These are phyloP conservation scores for Leptonema lineaticorne DNA, from an alignment of 1,140 invertebrate species.

Conservation along the genomic window DNA sequence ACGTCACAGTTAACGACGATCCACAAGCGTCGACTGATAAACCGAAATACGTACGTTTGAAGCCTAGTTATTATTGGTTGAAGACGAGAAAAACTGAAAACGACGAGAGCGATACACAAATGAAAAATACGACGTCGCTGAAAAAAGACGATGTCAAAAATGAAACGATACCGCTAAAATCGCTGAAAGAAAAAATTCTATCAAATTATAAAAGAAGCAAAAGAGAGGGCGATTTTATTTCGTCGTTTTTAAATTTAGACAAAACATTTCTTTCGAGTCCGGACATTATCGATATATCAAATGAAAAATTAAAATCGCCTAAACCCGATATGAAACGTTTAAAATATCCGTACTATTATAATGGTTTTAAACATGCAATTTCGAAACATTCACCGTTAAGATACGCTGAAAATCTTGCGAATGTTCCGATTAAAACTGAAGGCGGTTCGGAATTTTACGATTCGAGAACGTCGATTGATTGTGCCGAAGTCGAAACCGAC, in stretches of 20 bases:
- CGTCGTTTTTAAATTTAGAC: constrained; percentile 34
- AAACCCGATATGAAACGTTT: constrained; percentile 32
- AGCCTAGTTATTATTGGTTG: constrained; percentile 39
- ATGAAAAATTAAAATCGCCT: constrained; percentile 41
- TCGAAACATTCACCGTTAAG: constrained; percentile 58
- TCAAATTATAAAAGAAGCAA: constrained; percentile 18
- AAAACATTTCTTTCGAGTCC: constrained; percentile 44
- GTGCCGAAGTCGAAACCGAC: constrained; percentile 55
- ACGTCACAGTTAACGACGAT: constrained; percentile 28
- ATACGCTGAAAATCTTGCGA: constrained; percentile 60
- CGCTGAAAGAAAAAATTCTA: constrained; percentile 18
- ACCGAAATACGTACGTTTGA: constrained; percentile 31
- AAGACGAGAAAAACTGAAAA: constrained; percentile 14
- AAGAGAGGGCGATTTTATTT: constrained; percentile 27
- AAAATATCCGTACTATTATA: constrained; percentile 60
- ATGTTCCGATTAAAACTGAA: constrained; percentile 58
- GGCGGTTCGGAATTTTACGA: constrained; percentile 64
- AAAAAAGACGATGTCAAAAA: neutral
- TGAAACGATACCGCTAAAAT: constrained; percentile 8
- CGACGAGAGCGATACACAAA: neutral
- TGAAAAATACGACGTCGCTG: neutral
- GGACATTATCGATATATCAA: constrained; percentile 43
- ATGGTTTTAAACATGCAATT: neutral
- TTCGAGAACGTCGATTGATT: constrained; percentile 51
- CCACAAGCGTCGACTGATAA: constrained; percentile 16